Base-by-base conservation (phyloP, 2,888 invertebrate species). In the Boloria euphrosyne region DNA sequence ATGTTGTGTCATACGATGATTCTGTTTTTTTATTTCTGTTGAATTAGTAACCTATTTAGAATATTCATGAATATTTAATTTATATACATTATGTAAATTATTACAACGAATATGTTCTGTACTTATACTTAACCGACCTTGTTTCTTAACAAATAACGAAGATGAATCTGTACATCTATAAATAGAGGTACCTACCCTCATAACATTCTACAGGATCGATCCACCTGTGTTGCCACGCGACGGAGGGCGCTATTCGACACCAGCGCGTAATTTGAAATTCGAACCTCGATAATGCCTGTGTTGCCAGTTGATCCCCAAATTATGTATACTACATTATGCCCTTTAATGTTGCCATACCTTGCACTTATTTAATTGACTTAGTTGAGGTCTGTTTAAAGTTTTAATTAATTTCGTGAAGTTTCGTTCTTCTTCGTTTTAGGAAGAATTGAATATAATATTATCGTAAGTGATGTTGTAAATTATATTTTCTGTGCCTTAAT, bases 211-310 rank as follows among this genome's bases (percentile, higher is more conserved):
- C 76, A 75, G 82, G 86, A 90, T 91, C 90, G 84, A 90, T 90
- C 86, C 89, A 91, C 90, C 91, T 91, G 91, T 85, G 81, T 83
- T 90, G 90, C 85, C 81, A 88, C 78, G 87, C 88, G 81, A 49
- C 79, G 82, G 85, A 86, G 90, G 89, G 90, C 86, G 90, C 86
- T 80, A 91, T 74, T 86, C 87, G 91, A 91, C 88, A 89, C 91
- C 86, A 74, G 79, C 85, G 87, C 90, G 90, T 89, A 90, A 92
- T 91, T 92, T 91, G 91, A 90, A 90, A 92, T 90, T 84, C 84
- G 91, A 91, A 85, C 82, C 86, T 77, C 82, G 89, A 90, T 91
- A 90, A 90, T 90, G 90, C 83, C 89, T 84, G 80, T 78, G 82
- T 83, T 81, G 85, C 85, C 82, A 82, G 82, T 79, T 77, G 78